Evolutionary conservation across 2,888 invertebrate species (phyloP).

Genomic region (Cancer borealis): DNA sequence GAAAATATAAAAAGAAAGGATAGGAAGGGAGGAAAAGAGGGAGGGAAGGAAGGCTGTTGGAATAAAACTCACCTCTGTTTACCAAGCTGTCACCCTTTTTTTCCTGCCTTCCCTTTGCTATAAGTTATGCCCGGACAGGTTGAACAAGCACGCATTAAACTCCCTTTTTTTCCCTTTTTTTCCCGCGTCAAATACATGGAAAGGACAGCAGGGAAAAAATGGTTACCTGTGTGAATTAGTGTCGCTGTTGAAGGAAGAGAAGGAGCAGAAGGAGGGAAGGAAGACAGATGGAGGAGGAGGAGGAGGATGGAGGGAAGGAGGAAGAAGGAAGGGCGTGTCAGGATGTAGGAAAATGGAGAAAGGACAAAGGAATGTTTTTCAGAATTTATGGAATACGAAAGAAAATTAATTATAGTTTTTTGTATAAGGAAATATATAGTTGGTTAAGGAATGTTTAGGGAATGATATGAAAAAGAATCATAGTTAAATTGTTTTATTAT

Average conservation of each 20-base stretch:
- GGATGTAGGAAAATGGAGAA: not conserved
- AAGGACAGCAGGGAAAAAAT: not conserved
- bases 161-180: not conserved
- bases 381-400: not conserved
- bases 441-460: not conserved
- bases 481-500: too few relatives aligned
- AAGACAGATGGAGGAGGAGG: not conserved
- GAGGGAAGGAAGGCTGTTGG: not conserved
- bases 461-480: not conserved
- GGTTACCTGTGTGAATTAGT: conserved; percentile 1
- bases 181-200: not conserved
- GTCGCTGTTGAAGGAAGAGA: not conserved
- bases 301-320: not conserved
- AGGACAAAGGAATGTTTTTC: not conserved
- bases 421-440: not conserved
- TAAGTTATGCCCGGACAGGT: conserved; percentile 33
- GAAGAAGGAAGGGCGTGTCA: not conserved
- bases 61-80: not conserved
- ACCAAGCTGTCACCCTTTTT: not conserved
- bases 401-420: not conserved
- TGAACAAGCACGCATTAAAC: conserved; percentile 6
- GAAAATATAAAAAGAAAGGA: not conserved
- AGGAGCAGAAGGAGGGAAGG: not conserved
- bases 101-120: not conserved
- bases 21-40: not conserved